Percentiles rank a stretch among this genome's conserved stretches.
These are phyloP conservation scores for Cephus sareptanus DNA, from an alignment of 2,888 invertebrate genomes.

Conservation along the genomic window DNA sequence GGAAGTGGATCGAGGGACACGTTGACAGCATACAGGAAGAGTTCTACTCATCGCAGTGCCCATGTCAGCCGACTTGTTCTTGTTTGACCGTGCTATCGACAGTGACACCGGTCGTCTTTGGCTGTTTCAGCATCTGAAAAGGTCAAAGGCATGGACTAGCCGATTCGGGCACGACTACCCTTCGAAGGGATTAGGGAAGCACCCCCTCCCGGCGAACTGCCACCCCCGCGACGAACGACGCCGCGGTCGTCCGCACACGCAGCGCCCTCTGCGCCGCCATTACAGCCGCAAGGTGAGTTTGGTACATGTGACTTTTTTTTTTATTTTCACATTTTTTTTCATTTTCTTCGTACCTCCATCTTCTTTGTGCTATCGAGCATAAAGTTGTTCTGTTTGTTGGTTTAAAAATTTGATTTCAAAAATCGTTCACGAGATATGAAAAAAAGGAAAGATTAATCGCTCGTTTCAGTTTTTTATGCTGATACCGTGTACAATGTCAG, in stretches of 20 bases:
- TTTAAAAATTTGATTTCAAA: neutral
- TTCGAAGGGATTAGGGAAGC: slow-evolving; percentile 54
- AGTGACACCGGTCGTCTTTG: slow-evolving; percentile 44
- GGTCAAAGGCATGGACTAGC: slow-evolving; percentile 58
- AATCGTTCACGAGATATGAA: neutral
- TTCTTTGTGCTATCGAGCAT: fast-evolving
- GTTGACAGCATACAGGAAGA: slow-evolving; percentile 24
- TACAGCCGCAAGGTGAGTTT: slow-evolving; percentile 64
- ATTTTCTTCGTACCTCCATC: neutral
- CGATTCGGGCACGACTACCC: slow-evolving; percentile 40
- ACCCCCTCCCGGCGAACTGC: slow-evolving; percentile 41
- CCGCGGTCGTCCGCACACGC: slow-evolving; percentile 36
- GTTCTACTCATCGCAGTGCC: slow-evolving; percentile 24
- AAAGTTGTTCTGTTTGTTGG: no score
- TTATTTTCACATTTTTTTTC: neutral
- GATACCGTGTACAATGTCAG: neutral
- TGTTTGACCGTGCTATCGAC: slow-evolving; percentile 23
- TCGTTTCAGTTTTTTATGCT: neutral
- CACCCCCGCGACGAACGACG: slow-evolving; percentile 31
- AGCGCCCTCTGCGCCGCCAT: slow-evolving; percentile 54
- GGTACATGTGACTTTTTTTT: neutral
- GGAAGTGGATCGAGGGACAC: slow-evolving; percentile 28
- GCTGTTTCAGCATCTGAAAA: slow-evolving; percentile 58
- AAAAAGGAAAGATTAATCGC: no score
- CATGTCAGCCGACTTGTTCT: slow-evolving; percentile 15